These are phyloP conservation scores for Numida meleagris DNA, from an alignment of 2,113 vertebrate genomes.

Conservation along the genomic window DNA sequence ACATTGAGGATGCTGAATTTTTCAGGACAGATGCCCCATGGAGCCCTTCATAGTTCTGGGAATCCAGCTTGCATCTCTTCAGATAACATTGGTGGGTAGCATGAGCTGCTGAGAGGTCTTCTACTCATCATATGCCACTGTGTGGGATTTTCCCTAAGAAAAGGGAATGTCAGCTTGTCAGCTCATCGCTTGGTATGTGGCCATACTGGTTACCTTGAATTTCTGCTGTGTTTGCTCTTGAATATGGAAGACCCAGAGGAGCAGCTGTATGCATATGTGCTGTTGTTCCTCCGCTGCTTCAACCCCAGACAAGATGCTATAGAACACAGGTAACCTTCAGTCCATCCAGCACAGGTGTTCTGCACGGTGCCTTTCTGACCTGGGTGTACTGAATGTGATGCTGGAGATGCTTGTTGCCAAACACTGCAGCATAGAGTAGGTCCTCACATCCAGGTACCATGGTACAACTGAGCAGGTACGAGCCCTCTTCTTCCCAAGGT, in stretches of 20 bases:
- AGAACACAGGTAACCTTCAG: not conserved
- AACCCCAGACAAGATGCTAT: not conserved
- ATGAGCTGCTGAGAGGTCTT: not conserved
- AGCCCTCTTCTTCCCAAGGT: not conserved
- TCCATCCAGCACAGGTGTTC: not conserved
- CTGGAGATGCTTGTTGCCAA: not conserved
- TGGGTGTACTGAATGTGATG: not conserved
- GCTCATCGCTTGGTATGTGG: constrained; percentile 20
- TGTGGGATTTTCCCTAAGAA: constrained; percentile 28
- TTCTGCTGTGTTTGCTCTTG: not conserved
- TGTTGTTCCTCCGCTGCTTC: not conserved
- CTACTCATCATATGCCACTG: not conserved
- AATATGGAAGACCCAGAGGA: not conserved
- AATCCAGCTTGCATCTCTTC: not conserved
- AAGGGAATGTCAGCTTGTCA: constrained; percentile 20
- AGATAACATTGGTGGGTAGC: not conserved
- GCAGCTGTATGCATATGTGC: not conserved
- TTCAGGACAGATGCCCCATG: not conserved
- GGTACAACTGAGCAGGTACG: not conserved
- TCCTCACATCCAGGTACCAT: not conserved
- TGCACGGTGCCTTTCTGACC: not conserved
- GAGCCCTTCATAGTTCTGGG: not conserved
- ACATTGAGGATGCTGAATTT: not conserved
- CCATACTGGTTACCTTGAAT: not conserved
- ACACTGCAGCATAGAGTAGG: not conserved